These are phyloP conservation scores for Drosophila albomicans DNA, from an alignment of 1,140 invertebrate genomes.

Conservation along the genomic window DNA sequence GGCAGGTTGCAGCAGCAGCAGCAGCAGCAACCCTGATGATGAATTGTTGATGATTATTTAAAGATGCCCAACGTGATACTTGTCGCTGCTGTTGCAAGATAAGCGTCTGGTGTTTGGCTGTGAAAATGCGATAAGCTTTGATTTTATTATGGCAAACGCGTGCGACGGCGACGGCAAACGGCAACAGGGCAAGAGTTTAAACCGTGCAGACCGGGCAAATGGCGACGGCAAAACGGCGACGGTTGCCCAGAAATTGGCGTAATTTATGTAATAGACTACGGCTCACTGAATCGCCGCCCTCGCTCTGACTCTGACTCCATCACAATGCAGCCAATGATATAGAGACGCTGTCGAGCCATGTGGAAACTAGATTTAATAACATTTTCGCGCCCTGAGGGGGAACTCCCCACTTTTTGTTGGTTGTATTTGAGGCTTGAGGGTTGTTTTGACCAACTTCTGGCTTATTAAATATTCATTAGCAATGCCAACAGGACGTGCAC, in stretches of 20 bases:
- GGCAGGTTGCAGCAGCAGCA: conserved; percentile 59
- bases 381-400: conserved; percentile 43
- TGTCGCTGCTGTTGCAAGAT: conserved; percentile 57
- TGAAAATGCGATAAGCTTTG: conserved; percentile 84
- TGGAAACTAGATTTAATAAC: conserved; percentile 78
- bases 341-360: conserved; percentile 52
- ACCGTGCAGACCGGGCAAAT: not conserved
- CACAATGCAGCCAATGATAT: conserved; percentile 48
- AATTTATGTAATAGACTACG: conserved; percentile 79
- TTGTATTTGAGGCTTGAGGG: conserved; percentile 16
- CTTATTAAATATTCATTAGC: conserved; percentile 83
- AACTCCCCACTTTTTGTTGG: not conserved
- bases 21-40: conserved; percentile 62
- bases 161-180: conserved; percentile 40
- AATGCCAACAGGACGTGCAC: conserved; percentile 38
- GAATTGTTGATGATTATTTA: conserved; percentile 85
- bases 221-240: conserved; percentile 18
- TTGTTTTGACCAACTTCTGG: conserved; percentile 38
- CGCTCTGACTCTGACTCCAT: not conserved
- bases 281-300: conserved; percentile 45
- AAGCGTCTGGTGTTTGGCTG: conserved; percentile 81
- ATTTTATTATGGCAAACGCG: conserved; percentile 80
- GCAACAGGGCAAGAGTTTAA: not conserved
- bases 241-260: conserved; percentile 60
- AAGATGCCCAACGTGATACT: conserved; percentile 70